Base-by-base conservation (phyloP, 2,888 invertebrate genomes). In the Drosophila affinis region DNA sequence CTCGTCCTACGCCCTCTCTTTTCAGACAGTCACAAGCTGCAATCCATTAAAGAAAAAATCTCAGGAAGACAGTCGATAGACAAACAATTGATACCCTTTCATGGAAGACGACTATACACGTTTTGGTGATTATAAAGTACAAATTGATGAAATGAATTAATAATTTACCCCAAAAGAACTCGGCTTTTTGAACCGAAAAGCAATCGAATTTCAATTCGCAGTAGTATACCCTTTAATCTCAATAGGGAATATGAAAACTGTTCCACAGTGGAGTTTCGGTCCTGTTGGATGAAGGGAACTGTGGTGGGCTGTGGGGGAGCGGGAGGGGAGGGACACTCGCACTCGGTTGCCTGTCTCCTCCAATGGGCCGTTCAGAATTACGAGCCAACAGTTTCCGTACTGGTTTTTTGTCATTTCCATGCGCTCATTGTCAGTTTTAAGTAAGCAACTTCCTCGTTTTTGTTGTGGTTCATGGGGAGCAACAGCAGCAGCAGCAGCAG, bases 371-470 rank as follows among this genome's bases (percentile, higher is more conserved):
- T 83, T 86, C 75, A 83, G 78, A 85, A 86, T 83, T 84, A 84
- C 79, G 84, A 86, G 79, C 83, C 81, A 77, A 85, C 85, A 85
- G 81, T 87, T 87, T 86, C 75, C 87, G 78, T 77, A 85, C 59
- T 83, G 85, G 85, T 80, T 85, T 86, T 87, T 86, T 87, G 85
- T 80, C 85, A 87, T 80, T 87, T 87, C 82, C 81, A 87, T 81
- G 79, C 86, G 77, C 82, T 86, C 85, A 87, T 86, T 86, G 87
- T 86, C 86, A 86, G 87, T 79, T 85, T 81, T 76, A 86, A 86
- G 85, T 87, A 82, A 85, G 85, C 79, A 83, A 86, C 77, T 85
- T 87, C 78, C 78, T 51, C 68, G 65, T 61, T 62, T 54, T 73
- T 65, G 44, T 60, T 52, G 47, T 68, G 62, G 48, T 46, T 49